Evolutionary conservation across 2,113 vertebrate genomes (phyloP), one percentile per base, ranked within the genome.

Genomic region (Tetrax tetrax): DNA sequence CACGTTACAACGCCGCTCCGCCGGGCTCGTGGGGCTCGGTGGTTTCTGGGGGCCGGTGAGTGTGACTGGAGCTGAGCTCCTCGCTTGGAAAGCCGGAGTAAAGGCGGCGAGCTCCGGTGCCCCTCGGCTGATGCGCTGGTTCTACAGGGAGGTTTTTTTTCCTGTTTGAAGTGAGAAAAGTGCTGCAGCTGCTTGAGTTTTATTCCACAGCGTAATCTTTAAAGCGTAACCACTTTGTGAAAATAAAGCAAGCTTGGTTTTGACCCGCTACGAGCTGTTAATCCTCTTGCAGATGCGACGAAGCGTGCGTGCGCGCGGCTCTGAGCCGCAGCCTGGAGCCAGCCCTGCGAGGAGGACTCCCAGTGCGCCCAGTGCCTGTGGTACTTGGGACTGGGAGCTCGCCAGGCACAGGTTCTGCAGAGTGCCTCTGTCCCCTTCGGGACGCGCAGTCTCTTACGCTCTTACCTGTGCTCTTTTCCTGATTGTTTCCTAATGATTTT

Each of bases 391-490:
- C 25, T 12, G 10, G 29, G 50, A 50, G 45, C 18, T 7, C 3
- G 31, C 29, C 38, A 56, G 17, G 78, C 69, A 25, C 20, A 19
- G 22, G 5, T 60, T 28, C 51, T 7, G 28, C 23, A 51, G 65
- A 35, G 29, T 4, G 20, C 23, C n/a, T 28, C n/a, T 35, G 29
- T 28, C 53, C 12, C 0, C 80, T 21, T 22, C 11, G 0, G 5
- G 47, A n/a, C 5, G 8, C 0, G 4, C 9, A 6, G n/a, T 50
- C 23, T 69, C 48, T 51, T 20, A 2, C 0, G 2, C 15, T 51
- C 33, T 77, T 20, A 47, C 18, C 57, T 60, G 16, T 35, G 23
- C 23, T 79, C 48, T 76, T 14, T 16, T 37, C 81, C 29, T 19
- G 13, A 12, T 41, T 45, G 4, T 33, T 84, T 38, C 70, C 45